Base-by-base conservation (phyloP, 2,113 vertebrate genomes). In the Agapornis roseicollis region DNA sequence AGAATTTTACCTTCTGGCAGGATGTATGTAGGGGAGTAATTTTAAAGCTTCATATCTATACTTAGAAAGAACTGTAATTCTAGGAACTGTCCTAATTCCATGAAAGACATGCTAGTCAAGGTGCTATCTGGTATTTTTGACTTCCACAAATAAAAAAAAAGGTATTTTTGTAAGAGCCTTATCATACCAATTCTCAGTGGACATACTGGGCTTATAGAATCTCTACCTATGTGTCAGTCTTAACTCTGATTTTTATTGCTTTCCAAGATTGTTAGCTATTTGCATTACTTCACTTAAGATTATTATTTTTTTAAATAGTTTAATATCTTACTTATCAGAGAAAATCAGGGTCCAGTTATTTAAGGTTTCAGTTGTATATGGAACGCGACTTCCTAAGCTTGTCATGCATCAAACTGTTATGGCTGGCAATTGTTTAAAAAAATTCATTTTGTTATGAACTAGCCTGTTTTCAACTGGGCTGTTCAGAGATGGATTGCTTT, bases 401-500 rank as follows among this genome's bases (percentile, higher is more conserved):
- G 98, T 98, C 98, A 98, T 98, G 98, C 98, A 98, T 98, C 98
- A 98, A 98, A 98, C 98, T 98, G 98, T 99, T 99, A 98, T 98
- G 98, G 98, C 98, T 98, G 98, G 98, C 98, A 98, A 98, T 98
- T 98, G 98, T 98, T 98, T 98, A 98, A 98, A 98, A 98, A 98
- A 99, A 98, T 98, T 98, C 98, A 98, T 99, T 99, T 98, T 98
- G 98, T 99, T 99, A 99, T 99, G 98, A 99, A 99, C 99, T 99
- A 98, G 98, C 98, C 98, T 98, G 99, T 98, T 99, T 99, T 98
- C 98, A 98, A 98, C 98, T 98, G 98, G 98, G 98, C 98, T 99
- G 98, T 98, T 98, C 98, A 99, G 98, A 99, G 99, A 99, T 99
- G 98, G 99, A 99, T 99, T 99, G 99, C 99, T 99, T 98, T 99